Base-by-base conservation (phyloP, 2,888 invertebrate genomes). In the Tetanocera ferruginea region DNA sequence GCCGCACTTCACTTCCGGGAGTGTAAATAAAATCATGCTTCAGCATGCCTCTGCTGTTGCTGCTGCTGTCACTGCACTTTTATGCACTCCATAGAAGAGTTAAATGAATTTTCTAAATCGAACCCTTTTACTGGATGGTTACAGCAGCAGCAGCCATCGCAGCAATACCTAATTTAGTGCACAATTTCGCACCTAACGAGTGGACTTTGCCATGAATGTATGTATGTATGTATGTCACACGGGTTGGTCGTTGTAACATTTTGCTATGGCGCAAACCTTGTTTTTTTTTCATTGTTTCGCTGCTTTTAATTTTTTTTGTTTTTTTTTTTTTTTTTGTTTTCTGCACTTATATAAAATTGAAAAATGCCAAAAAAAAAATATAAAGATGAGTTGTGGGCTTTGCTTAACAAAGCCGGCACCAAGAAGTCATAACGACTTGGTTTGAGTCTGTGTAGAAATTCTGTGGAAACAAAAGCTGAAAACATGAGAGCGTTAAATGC, bases 401-500 rank as follows among this genome's bases (percentile, higher is more conserved):
- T n/a, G 28, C 28, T 51, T 3, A 5, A 25, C 31, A 49, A 51
- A 69, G 51, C 17, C 25, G 9, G 49, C n/a, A 31, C 69, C 51
- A 51, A 14, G 28, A 28, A 28, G 60, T 60, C 14, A 14, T 60
- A 9, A 2, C 14, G 9, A 19, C 28, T 60, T 25, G 19, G 11
- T 2, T 3, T 28, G 28, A 9, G 70, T 19, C 37, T 66, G 69
- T 4, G 25, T 14, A 43, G 14, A 11, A 31, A 31, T 34, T n/a
- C n/a, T n/a, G 17, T 9, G 31, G 5, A 28, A n/a, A 14, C 25
- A 31, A 64, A 19, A n/a, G 14, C 31, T 25, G 64, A 31, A n/a
- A 31, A 23, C n/a, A 28, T 19, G 37, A 70, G 6, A 43, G 43
- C 37, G 5, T 57, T 28, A 74, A 62, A 75, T 60, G 19, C 88